Percentiles rank a stretch among this genome's conserved stretches.
phyloP scores from a whole-genome alignment of 2,888 invertebrate genomes.

The Crematogaster levior region DNA sequence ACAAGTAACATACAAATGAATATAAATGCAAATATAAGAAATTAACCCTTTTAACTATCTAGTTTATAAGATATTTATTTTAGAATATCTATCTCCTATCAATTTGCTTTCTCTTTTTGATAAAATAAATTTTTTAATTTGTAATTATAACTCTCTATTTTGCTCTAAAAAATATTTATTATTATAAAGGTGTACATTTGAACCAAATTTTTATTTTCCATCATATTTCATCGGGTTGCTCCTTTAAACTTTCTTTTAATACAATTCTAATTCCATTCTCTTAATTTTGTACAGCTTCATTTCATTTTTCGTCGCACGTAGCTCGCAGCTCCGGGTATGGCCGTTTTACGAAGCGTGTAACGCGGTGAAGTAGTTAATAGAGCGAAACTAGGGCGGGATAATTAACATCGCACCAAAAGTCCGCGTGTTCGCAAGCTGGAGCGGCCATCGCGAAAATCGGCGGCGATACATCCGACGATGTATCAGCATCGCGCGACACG shows the following conservation, averaged over 20 bases:
- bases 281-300: background rate
- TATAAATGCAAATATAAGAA: background rate
- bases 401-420: conserved; percentile 39
- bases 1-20: background rate
- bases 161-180: background rate
- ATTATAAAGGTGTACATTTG: background rate
- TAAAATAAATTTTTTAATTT: background rate
- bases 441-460: conserved; percentile 15
- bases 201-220: background rate
- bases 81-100: background rate
- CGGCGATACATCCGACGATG: conserved; percentile 13
- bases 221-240: background rate
- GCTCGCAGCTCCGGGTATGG: background rate
- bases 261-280: background rate
- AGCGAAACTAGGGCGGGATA: conserved; percentile 43
- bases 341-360: conserved; percentile 22
- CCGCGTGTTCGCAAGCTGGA: conserved; percentile 13
- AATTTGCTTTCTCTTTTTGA: background rate
- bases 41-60: background rate
- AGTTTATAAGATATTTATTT: background rate
- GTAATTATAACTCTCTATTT: background rate
- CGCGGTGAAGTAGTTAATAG: conserved; percentile 30
- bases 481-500: conserved; percentile 56
- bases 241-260: background rate
- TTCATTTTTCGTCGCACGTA: background rate